Percentiles rank a stretch among this genome's conserved stretches.
Evolutionary conservation across 2,888 invertebrate species (phyloP).

Genomic region (Chrysolina haemoptera): DNA sequence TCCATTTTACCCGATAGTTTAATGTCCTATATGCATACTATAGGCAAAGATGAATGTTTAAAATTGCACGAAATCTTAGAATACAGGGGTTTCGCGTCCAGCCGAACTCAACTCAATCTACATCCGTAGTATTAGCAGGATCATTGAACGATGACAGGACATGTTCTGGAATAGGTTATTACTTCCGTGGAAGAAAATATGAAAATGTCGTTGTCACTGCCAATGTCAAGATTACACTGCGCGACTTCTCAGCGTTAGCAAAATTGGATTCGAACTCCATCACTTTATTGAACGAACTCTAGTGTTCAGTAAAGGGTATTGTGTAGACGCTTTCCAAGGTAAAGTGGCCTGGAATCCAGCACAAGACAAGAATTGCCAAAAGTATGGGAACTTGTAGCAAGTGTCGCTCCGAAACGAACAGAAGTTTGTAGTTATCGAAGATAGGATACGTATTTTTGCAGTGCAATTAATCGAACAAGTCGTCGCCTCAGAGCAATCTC

Average conservation of each 20-base stretch:
- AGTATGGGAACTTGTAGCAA: neutral
- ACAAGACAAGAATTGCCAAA: neutral
- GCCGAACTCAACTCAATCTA: neutral
- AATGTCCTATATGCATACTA: neutral
- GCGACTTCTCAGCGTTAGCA: neutral
- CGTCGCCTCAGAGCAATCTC: too few relatives aligned
- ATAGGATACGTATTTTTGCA: neutral
- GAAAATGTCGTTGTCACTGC: conserved; percentile 2
- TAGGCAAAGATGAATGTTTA: neutral
- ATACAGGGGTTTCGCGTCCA: neutral
- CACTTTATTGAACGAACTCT: conserved; percentile 38
- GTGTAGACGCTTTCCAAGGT: neutral
- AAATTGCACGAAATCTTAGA: neutral
- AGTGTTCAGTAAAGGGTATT: neutral
- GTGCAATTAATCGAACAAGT: neutral
- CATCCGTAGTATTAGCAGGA: neutral
- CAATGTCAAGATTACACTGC: neutral
- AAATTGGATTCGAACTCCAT: neutral
- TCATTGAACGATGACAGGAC: neutral
- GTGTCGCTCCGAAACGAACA: neutral
- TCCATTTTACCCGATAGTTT: neutral
- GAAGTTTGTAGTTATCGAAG: neutral
- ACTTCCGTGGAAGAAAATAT: neutral
- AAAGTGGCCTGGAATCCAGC: neutral
- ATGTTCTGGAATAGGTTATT: neutral